Evolutionary conservation across 2,888 invertebrate species (phyloP).

Genomic region (Brachylomia viminalis): DNA sequence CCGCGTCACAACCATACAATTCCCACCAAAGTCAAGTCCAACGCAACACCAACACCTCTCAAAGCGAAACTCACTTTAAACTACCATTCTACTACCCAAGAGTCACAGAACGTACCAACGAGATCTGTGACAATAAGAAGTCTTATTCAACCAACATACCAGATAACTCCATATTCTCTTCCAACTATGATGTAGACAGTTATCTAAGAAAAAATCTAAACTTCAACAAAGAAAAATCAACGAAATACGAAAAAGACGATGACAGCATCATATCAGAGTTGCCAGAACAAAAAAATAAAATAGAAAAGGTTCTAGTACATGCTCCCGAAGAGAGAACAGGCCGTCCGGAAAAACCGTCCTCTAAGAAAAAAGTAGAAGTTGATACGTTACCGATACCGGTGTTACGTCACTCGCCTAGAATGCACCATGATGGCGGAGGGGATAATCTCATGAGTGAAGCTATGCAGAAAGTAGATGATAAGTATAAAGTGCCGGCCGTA

Average conservation of each 20-base stretch:
- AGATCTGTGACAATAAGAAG: slow-evolving; percentile 65
- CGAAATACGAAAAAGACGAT: slow-evolving; percentile 42
- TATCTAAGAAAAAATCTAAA: slow-evolving; percentile 85
- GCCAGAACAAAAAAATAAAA: slow-evolving; percentile 45
- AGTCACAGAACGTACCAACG: slow-evolving; percentile 60
- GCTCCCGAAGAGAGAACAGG: slow-evolving; percentile 46
- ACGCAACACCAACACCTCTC: slow-evolving; percentile 67
- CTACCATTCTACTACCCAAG: slow-evolving; percentile 82
- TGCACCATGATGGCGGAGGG: slow-evolving; percentile 49
- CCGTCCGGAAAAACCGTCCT: slow-evolving; percentile 55
- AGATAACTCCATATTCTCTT: slow-evolving; percentile 82
- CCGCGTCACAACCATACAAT: slow-evolving; percentile 60
- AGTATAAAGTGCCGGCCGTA: slow-evolving; percentile 92
- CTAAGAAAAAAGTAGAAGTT: slow-evolving; percentile 17
- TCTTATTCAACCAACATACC: slow-evolving; percentile 88
- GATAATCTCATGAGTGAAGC: slow-evolving; percentile 78
- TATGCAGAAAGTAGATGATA: slow-evolving; percentile 84
- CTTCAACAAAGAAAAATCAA: slow-evolving; percentile 68
- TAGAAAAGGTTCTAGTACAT: slow-evolving; percentile 75
- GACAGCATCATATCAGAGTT: slow-evolving; percentile 35
- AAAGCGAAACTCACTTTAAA: slow-evolving; percentile 78
- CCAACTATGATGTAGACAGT: slow-evolving; percentile 84
- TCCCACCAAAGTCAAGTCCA: slow-evolving; percentile 23
- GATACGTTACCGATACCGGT: slow-evolving; percentile 91
- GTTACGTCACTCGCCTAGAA: slow-evolving; percentile 88